Evolutionary conservation across 2,113 vertebrate species (phyloP).

Genomic region (Diphyllodes magnificus): DNA sequence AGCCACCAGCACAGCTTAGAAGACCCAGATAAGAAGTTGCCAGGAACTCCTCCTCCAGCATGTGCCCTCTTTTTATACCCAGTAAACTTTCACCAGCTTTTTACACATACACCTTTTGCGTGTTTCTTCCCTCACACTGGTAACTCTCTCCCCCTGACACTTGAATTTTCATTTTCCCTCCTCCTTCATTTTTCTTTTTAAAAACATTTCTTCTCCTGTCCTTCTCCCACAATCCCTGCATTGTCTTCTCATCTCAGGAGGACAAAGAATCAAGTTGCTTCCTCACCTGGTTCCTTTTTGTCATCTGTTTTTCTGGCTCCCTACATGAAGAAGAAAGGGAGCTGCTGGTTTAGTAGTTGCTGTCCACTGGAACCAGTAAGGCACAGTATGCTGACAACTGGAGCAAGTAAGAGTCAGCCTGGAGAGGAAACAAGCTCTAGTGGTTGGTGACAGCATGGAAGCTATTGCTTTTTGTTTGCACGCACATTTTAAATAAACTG

Average conservation of each 20-base stretch:
- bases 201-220: not conserved
- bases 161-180: not conserved
- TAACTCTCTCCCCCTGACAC: not conserved
- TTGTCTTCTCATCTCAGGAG: not conserved
- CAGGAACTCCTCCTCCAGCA: not conserved
- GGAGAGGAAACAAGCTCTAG: not conserved
- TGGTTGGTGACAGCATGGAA: not conserved
- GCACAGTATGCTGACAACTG: not conserved
- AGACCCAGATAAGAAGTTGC: not conserved
- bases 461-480: not conserved
- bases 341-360: not conserved
- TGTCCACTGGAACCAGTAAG: not conserved
- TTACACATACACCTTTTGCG: not conserved
- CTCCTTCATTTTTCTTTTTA: not conserved
- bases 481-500: not conserved
- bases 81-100: not conserved
- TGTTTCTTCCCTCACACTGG: not conserved
- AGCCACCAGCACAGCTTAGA: not conserved
- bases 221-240: fast-evolving
- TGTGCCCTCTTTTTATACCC: not conserved
- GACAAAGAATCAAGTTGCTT: not conserved
- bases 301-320: not conserved
- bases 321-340: not conserved
- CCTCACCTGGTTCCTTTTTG: not conserved
- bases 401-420: not conserved